Percentiles rank a stretch among this genome's conserved stretches.
Conservation (phyloP, 1,140 invertebrate species). For the Delia radicum region DNA sequence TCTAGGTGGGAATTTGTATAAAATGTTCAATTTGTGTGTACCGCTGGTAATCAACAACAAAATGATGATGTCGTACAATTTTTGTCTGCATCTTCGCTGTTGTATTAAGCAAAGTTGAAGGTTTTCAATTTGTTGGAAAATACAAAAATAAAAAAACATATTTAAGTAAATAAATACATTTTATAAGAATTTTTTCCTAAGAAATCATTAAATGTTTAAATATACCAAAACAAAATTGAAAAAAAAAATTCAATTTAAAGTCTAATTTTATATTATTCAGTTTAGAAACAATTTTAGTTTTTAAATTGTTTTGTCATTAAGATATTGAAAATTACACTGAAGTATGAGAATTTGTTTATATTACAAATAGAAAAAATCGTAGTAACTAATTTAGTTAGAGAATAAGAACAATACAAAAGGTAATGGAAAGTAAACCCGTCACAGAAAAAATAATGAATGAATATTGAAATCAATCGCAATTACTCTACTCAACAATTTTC, state of each 20-base stretch:
- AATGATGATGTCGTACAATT: not conserved
- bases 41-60: not conserved
- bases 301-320: too few species aligned
- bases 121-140: not conserved
- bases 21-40: not conserved
- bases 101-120: not conserved
- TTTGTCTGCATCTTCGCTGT: not conserved
- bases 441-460: too few species aligned
- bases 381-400: too few species aligned
- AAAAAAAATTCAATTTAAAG: not conserved
- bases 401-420: too few species aligned
- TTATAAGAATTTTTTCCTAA: conserved; percentile 1
- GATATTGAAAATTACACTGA: too few species aligned
- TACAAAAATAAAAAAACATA: not conserved
- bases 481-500: too few species aligned
- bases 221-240: not conserved
- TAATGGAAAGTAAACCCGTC: too few species aligned
- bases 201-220: not conserved
- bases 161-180: not conserved
- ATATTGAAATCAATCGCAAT: too few species aligned
- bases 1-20: conserved; percentile 15
- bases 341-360: too few species aligned
- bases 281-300: not conserved
- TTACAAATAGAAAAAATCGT: too few species aligned
- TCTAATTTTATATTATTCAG: not conserved